phyloP scores from a whole-genome alignment of 2,113 vertebrate genomes.

The Craseonycteris thonglongyai region DNA sequence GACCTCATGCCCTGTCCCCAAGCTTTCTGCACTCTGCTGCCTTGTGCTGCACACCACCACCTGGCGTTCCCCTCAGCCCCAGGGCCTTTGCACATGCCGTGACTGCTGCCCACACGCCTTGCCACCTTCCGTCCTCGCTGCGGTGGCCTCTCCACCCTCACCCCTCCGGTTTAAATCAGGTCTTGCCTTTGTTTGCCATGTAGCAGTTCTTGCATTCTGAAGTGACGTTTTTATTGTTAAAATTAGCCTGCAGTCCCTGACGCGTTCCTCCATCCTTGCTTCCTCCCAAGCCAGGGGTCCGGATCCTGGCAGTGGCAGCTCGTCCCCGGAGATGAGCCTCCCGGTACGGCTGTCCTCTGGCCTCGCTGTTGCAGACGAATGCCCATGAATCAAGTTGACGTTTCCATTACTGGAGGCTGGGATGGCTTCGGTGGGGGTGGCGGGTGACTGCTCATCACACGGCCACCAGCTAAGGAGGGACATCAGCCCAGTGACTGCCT shows the following conservation, averaged over 20 bases:
- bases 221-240: not conserved
- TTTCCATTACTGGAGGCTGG: constrained; percentile 72
- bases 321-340: not conserved
- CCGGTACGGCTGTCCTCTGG: not conserved
- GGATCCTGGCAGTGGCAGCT: not conserved
- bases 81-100: not conserved
- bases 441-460: not conserved
- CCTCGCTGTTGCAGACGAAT: constrained; percentile 42
- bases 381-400: constrained; percentile 77
- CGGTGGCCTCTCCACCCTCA: not conserved
- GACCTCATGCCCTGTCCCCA: rapidly evolving
- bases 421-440: not conserved
- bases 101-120: not conserved
- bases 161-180: not conserved
- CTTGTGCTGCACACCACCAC: not conserved
- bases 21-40: not conserved
- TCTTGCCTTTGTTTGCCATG: not conserved
- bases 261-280: not conserved
- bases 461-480: not conserved
- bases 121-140: not conserved
- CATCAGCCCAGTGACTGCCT: not conserved
- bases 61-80: rapidly evolving
- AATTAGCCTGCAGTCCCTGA: too few species aligned
- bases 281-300: not conserved
- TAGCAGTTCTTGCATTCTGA: not conserved